Base-by-base conservation (phyloP, 2,888 invertebrate genomes). In the Eristalinus aeneus region DNA sequence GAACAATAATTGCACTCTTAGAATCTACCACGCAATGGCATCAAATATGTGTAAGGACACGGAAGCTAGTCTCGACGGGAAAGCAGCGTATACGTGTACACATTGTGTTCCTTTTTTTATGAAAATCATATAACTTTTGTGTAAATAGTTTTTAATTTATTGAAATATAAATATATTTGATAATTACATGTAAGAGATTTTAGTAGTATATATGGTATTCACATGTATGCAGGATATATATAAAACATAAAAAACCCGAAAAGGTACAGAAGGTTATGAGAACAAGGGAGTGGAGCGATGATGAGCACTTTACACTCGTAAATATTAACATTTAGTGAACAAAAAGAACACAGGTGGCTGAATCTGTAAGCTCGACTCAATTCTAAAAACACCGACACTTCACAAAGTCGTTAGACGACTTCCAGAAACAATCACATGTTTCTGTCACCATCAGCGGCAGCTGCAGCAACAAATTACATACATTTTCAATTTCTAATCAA, bases 91-190 rank as follows among this genome's bases (percentile, higher is more conserved):
- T 74, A 86, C 74, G 61, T 71, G 77, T 74, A 58, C 34, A 69
- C 82, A 71, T 81, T 78, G 86, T 71, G 77, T 78, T 82, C 77
- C 86, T 73, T 77, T 85, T 63, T 86, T 86, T 76, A 82, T 86
- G 82, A 77, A 86, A 74, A 74, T 82, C 81, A 77, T 78, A 82
- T 67, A 82, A 77, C 82, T 86, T 86, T 82, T 87, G 75, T 87
- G 87, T 87, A 87, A 87, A 87, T 87, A 87, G 87, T 78, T 87
- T 87, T 87, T 87, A 87, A 87, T 87, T 87, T 87, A 87, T 87
- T 87, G 74, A 87, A 87, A 86, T 86, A 86, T 86, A 86, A 86
- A 86, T 86, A 86, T 86, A 86, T 86, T 86, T 86, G 81, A 82
- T 86, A 86, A 86, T 82, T 86, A 86, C 69, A 16, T 82, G 63